A percentile compares a stretch with the other conserved stretches of the same genome.
phyloP scores from a whole-genome alignment of 2,888 invertebrate genomes.

The Exephanes ischioxanthus region DNA sequence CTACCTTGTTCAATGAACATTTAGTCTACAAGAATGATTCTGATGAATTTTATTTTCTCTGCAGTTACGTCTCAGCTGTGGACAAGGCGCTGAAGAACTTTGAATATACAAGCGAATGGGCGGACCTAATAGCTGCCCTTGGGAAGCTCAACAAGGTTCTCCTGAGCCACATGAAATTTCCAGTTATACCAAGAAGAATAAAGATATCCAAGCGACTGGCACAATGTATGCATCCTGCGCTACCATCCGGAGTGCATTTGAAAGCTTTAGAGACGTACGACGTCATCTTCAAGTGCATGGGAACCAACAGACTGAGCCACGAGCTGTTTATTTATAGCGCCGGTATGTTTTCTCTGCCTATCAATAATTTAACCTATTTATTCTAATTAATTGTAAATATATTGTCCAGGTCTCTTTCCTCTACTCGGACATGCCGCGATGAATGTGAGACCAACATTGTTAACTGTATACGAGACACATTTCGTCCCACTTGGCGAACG shows the following conservation, averaged over 20 bases:
- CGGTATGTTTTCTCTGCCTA: conserved; percentile 83
- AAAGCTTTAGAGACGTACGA: conserved; percentile 97
- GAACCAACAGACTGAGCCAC: conserved; percentile 91
- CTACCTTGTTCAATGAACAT: too few species aligned
- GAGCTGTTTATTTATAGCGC: conserved; percentile 94
- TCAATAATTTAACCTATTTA: not conserved
- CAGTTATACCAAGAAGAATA: conserved; percentile 93
- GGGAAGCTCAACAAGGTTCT: conserved; percentile 96
- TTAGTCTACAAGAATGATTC: not conserved
- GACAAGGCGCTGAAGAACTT: conserved; percentile 96
- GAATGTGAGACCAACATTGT: conserved; percentile 93
- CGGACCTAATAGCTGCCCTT: conserved; percentile 95
- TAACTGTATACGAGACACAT: conserved; percentile 94
- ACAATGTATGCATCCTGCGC: conserved; percentile 96
- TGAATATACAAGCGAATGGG: conserved; percentile 98
- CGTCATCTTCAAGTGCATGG: conserved; percentile 95
- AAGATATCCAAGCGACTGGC: conserved; percentile 96
- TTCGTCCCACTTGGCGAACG: conserved; percentile 93
- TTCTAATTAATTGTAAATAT: not conserved
- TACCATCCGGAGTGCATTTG: conserved; percentile 96
- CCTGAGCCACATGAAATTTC: conserved; percentile 92
- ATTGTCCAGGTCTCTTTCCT: conserved; percentile 92
- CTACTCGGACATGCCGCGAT: conserved; percentile 94
- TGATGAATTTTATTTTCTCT: conserved; percentile 57
- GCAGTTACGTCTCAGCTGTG: conserved; percentile 90